Percentiles rank a stretch among this genome's conserved stretches.
phyloP scores from a whole-genome alignment of 2,797 vertebrate species.

The Clarias fuscus region DNA sequence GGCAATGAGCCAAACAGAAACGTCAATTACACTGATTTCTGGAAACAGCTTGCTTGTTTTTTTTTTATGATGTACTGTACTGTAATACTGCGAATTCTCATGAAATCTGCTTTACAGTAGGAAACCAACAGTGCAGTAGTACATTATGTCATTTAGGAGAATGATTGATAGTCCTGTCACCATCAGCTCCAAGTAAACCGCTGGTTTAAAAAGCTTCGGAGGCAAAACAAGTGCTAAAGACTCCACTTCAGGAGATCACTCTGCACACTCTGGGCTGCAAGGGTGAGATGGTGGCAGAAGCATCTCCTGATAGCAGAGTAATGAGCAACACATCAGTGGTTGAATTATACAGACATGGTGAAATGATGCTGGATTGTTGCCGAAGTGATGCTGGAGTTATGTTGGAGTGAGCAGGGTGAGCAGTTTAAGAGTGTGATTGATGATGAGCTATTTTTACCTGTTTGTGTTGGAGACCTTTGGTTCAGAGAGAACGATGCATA shows the following conservation, averaged over 20 bases:
- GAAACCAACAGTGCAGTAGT: not conserved
- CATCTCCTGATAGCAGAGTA: not conserved
- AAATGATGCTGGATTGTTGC: not conserved
- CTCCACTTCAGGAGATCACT: not conserved
- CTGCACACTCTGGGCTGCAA: too few species aligned
- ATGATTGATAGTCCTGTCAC: not conserved
- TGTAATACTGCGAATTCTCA: not conserved
- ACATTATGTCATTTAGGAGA: conserved; percentile 11
- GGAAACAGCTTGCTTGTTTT: not conserved
- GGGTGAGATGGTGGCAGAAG: not conserved
- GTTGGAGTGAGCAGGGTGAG: not conserved
- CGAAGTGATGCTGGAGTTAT: too few species aligned
- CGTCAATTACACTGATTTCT: not conserved
- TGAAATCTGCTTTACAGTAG: not conserved
- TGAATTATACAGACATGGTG: not conserved
- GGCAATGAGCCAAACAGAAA: not conserved
- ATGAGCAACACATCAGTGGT: not conserved
- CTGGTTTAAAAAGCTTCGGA: not conserved
- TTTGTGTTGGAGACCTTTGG: not conserved
- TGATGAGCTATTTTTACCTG: conserved; percentile 4
- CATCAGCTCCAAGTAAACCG: not conserved
- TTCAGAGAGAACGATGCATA: not conserved
- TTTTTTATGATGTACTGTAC: too few species aligned
- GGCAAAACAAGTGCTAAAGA: not conserved
- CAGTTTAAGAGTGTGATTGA: not conserved